Base-by-base conservation (phyloP, 2,797 vertebrate species). In the Catamblyrhynchus diadema region DNA sequence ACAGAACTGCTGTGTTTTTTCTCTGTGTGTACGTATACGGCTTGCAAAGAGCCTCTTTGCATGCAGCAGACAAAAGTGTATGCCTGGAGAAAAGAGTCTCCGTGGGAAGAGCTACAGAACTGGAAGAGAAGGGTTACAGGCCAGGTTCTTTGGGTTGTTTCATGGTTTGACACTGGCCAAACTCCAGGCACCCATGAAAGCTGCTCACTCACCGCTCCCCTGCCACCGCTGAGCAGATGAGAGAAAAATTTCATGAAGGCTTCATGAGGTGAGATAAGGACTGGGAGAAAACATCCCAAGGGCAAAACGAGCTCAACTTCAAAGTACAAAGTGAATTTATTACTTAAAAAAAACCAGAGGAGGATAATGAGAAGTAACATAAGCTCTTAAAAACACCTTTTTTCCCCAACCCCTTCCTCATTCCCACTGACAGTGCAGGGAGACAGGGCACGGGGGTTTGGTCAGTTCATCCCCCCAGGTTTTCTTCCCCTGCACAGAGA, bases 21-120 rank as follows among this genome's bases (percentile, higher is more conserved):
- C 2, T 0, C 14, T 27, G 10, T 33, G 23, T 21, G 13, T 39
- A 28, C 1, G 10, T 16, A 19, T 1, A 7, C 0, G 2, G 41
- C 21, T n/a, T 64, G 32, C 16, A 73, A 23, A 77, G 14, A 8
- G 4, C 8, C 2, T 62, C 9, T 66, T 61, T 48, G 12, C 3
- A 3, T 19, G 12, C 41, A 32, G 14, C 18, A 42, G 22, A 42
- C 6, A 65, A 35, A 89, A 64, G 5, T 6, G 4, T 9, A 28
- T 15, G 14, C 6, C 30, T 74, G 57, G 13, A 77, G 56, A 82
- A 50, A 67, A 56, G 5, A 17, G 4, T 41, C 15, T 64, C 12
- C 0, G 0, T 23, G 53, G n/a, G 32, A 91, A 60, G 22, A 17
- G 9, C 10, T n/a, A 9, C 33, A 60, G 28, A 74, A 71, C 20